Percentiles rank a stretch among this genome's conserved stretches.
These are phyloP conservation scores for Unio pictorum DNA, from an alignment of 2,888 invertebrate genomes.

Conservation along the genomic window DNA sequence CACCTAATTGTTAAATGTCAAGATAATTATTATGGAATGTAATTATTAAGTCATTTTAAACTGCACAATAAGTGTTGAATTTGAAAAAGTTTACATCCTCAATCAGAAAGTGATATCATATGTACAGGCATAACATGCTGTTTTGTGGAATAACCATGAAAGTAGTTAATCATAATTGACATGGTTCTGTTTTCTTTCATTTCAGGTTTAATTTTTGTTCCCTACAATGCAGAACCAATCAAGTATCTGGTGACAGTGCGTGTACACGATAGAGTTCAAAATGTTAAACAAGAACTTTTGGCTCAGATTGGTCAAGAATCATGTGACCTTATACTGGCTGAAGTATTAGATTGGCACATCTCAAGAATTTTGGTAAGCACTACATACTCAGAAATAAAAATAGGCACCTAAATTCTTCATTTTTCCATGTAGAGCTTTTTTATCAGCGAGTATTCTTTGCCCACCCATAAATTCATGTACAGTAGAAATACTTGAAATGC, in stretches of 20 bases:
- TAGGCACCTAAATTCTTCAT: no score
- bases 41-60: no score
- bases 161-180: neutral
- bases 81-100: neutral
- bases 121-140: no score
- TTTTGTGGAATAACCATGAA: no score
- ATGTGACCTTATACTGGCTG: constrained; percentile 74
- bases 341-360: constrained; percentile 77
- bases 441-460: no score
- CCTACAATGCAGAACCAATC: constrained; percentile 72
- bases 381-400: no score
- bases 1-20: no score
- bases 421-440: no score
- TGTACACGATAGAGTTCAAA: constrained; percentile 75
- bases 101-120: neutral
- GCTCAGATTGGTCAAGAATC: constrained; percentile 67
- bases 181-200: constrained; percentile 6
- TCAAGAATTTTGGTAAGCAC: constrained; percentile 75
- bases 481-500: no score
- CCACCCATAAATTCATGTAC: no score
- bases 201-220: constrained; percentile 75
- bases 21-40: no score
- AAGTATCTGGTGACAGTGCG: constrained; percentile 76
- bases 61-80: no score
- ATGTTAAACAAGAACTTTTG: constrained; percentile 74